Percentiles rank a stretch among this genome's conserved stretches.
phyloP scores from a whole-genome alignment of 2,113 vertebrate genomes.

The Anarhynchus alexandrinus region DNA sequence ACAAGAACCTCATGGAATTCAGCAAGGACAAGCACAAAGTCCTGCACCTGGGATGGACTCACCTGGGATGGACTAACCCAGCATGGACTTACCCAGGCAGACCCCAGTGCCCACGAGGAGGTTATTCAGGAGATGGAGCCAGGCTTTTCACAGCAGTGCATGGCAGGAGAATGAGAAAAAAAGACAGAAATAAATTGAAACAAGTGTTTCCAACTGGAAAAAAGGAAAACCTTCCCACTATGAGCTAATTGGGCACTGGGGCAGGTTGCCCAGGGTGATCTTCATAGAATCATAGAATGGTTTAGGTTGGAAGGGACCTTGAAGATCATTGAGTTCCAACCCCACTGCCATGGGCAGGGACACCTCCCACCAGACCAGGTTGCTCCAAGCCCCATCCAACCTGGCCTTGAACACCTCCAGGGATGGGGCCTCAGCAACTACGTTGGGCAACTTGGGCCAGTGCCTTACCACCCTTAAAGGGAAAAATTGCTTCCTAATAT shows the following conservation, averaged over 20 bases:
- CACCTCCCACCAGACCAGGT: no score
- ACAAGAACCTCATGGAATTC: not conserved
- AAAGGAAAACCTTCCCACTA: not conserved
- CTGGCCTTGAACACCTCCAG: no score
- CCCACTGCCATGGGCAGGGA: no score
- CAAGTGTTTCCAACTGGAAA: not conserved
- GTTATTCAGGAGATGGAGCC: not conserved
- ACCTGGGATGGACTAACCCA: not conserved
- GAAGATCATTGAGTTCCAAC: no score
- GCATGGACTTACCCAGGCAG: no score
- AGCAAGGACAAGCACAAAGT: not conserved
- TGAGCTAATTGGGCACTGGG: not conserved
- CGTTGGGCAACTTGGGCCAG: no score
- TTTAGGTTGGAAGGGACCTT: no score
- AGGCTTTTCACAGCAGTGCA: not conserved
- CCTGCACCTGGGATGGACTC: not conserved
- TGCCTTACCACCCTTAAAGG: no score
- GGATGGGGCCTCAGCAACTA: no score
- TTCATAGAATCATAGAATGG: not conserved
- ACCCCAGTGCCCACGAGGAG: not conserved
- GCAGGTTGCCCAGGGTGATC: not conserved
- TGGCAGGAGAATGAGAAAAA: not conserved
- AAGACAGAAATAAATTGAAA: not conserved
- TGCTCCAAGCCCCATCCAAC: no score
- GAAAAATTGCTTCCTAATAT: no score